phyloP scores from a whole-genome alignment of 2,113 vertebrate genomes.

The Lota lota region DNA sequence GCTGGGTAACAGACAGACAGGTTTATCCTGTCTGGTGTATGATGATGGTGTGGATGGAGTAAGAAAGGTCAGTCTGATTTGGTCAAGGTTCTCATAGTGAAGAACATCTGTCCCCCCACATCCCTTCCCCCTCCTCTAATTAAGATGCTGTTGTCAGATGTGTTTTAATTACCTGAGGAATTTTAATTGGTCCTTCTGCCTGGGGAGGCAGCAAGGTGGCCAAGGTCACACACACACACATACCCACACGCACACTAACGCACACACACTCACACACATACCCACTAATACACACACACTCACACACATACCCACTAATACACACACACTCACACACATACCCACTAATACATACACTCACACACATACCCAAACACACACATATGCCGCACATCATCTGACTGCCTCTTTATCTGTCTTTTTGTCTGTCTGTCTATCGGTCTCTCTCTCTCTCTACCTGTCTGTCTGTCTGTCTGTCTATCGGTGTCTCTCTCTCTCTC shows the following conservation, averaged over 20 bases:
- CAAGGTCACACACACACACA: conserved; percentile 58
- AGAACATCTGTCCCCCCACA: too few relatives aligned
- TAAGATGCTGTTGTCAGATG: conserved; percentile 56
- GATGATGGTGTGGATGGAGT: not conserved
- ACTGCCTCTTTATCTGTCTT: not conserved
- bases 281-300: conserved; percentile 1
- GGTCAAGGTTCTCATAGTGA: too few relatives aligned
- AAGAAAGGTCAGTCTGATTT: too few relatives aligned
- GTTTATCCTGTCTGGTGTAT: not conserved
- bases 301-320: not conserved
- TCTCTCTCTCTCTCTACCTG: not conserved
- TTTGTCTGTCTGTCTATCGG: not conserved
- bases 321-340: not conserved
- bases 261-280: conserved; percentile 29
- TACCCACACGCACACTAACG: conserved; percentile 23
- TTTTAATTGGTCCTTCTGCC: conserved; percentile 73
- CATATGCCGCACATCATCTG: not conserved
- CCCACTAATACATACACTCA: too few relatives aligned
- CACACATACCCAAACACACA: not conserved
- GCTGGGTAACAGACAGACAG: too few relatives aligned
- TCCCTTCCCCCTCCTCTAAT: not conserved
- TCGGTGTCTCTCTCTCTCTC: not conserved
- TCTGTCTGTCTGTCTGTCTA: not conserved
- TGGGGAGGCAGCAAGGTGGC: conserved; percentile 68
- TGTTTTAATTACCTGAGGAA: conserved; percentile 75